Evolutionary conservation across 2,888 invertebrate species (phyloP).

Genomic region (Salticus scenicus): DNA sequence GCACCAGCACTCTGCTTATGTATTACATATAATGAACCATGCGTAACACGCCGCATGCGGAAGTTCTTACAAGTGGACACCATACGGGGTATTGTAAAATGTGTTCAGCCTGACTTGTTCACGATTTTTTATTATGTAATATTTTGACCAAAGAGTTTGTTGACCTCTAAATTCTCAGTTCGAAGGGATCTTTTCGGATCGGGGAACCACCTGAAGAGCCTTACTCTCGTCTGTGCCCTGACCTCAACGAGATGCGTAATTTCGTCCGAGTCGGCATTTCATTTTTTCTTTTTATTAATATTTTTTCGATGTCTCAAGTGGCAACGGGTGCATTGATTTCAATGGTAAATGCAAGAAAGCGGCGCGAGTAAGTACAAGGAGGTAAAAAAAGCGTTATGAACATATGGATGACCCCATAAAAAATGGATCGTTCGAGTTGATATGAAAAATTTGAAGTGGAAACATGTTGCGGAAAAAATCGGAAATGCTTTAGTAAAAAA

Average conservation of each 20-base stretch:
- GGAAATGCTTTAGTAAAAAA: not conserved
- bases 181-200: not conserved
- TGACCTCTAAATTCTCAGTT: not conserved
- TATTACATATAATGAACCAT: not conserved
- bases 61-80: slow-evolving; percentile 4
- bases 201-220: not conserved
- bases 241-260: slow-evolving; percentile 13
- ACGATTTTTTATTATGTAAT: not conserved
- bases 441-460: slow-evolving; percentile 11
- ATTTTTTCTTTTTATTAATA: not conserved
- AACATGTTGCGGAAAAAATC: not conserved
- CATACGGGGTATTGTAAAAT: not conserved
- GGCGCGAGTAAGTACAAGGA: not conserved
- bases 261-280: not conserved
- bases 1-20: not conserved
- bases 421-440: not conserved
- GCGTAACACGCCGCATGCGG: slow-evolving; percentile 5
- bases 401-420: slow-evolving; percentile 11
- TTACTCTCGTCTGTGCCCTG: not conserved
- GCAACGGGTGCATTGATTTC: not conserved
- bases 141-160: slow-evolving; percentile 12
- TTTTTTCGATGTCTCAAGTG: not conserved
- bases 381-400: not conserved
- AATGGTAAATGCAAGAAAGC: not conserved
- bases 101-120: slow-evolving; percentile 2